Evolutionary conservation across 35 echinoderm and acorn worm species (phyloP).

Genomic region (Hemicentrotus pulcherrimus): DNA sequence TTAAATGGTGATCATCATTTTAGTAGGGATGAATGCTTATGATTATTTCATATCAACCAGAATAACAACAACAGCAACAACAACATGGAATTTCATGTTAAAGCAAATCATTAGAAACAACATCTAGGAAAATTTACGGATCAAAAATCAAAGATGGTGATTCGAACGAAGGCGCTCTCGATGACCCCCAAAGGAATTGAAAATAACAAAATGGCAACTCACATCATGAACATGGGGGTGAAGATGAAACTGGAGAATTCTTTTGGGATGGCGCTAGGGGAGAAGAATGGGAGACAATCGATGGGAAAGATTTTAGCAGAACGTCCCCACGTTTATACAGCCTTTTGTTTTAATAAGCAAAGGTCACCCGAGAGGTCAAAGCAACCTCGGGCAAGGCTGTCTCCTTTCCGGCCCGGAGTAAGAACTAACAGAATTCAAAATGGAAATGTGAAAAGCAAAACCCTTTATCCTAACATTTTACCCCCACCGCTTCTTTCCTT

Average conservation of each 20-base stretch:
- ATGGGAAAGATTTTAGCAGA: conserved; percentile 19
- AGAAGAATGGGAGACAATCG: neutral
- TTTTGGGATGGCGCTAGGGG: neutral
- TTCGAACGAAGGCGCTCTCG: neutral
- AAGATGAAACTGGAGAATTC: neutral
- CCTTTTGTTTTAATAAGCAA: conserved; percentile 17
- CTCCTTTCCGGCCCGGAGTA: neutral
- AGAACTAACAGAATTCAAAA: conserved; percentile 18
- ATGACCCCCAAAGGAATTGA: neutral
- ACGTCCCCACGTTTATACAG: neutral
- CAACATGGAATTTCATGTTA: too few relatives aligned
- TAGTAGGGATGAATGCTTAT: too few relatives aligned
- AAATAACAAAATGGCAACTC: neutral
- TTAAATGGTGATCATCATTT: too few relatives aligned
- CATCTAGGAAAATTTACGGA: neutral
- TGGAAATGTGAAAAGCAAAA: conserved; percentile 9
- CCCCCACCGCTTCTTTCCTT: neutral
- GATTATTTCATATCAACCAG: too few relatives aligned
- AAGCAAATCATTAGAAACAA: too few relatives aligned
- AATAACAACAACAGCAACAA: too few relatives aligned
- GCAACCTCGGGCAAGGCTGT: neutral
- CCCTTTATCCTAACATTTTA: neutral
- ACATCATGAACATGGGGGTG: neutral
- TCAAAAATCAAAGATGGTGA: neutral
- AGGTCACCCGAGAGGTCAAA: neutral